These are phyloP conservation scores for Eubasilissa splendida DNA, from an alignment of 2,888 invertebrate genomes.

Conservation along the genomic window DNA sequence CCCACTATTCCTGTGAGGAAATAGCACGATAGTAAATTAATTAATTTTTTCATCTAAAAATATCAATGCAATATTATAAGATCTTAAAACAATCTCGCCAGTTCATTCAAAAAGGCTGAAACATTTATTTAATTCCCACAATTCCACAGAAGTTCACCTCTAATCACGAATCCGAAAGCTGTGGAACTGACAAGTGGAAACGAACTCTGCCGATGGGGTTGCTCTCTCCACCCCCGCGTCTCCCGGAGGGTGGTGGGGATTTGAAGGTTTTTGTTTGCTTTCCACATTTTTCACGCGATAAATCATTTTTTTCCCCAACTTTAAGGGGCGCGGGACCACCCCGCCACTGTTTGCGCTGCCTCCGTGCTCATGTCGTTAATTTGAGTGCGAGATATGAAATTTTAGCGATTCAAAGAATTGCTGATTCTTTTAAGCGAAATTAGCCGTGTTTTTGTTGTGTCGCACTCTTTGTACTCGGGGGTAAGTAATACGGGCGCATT, in stretches of 20 bases:
- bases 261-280: slow-evolving; percentile 59
- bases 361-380: slow-evolving; percentile 53
- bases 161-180: slow-evolving; percentile 37
- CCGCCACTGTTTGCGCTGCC: slow-evolving; percentile 20
- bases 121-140: slow-evolving; percentile 27
- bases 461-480: slow-evolving; percentile 10
- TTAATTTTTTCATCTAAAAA: too few relatives aligned
- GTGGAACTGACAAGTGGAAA: slow-evolving; percentile 40
- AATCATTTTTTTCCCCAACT: slow-evolving; percentile 75
- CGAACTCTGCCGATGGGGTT: slow-evolving; percentile 18
- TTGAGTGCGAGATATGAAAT: slow-evolving; percentile 58
- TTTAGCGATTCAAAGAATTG: slow-evolving; percentile 57
- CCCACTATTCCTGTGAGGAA: too few relatives aligned
- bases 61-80: too few relatives aligned
- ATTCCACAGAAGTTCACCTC: slow-evolving; percentile 36
- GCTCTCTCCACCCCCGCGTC: not conserved
- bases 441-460: slow-evolving; percentile 50
- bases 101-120: slow-evolving; percentile 23
- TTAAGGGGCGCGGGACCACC: slow-evolving; percentile 13
- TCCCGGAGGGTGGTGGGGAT: slow-evolving; percentile 4
- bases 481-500: slow-evolving; percentile 6
- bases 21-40: too few relatives aligned
- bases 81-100: not conserved
- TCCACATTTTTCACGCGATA: slow-evolving; percentile 74
- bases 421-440: slow-evolving; percentile 56